These are phyloP conservation scores for Drosophila subpulchrella DNA, from an alignment of 1,140 invertebrate genomes.

Conservation along the genomic window DNA sequence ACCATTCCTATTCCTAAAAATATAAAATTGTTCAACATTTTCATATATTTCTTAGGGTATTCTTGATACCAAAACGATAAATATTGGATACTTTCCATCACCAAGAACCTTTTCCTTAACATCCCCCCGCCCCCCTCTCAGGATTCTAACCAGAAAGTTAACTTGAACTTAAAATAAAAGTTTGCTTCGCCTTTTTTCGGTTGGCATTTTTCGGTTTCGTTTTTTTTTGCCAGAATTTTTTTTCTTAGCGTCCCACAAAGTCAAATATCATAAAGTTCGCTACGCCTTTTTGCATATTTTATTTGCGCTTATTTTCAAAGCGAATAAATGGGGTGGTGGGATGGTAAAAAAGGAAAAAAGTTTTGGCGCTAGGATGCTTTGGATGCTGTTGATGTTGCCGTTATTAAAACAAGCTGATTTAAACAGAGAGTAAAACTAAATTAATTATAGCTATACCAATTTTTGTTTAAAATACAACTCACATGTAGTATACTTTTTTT, in stretches of 20 bases:
- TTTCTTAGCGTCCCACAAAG: constrained; percentile 70
- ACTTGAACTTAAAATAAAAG: constrained; percentile 82
- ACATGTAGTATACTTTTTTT: not conserved
- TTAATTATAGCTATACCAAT: not conserved
- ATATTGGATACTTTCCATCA: not conserved
- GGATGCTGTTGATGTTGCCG: constrained; percentile 36
- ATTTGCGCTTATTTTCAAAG: constrained; percentile 75
- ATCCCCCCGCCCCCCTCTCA: constrained; percentile 41
- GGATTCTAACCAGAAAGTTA: constrained; percentile 77
- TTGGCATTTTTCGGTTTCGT: constrained; percentile 40
- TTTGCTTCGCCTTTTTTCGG: constrained; percentile 56
- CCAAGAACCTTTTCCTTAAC: constrained; percentile 6
- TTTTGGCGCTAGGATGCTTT: constrained; percentile 36
- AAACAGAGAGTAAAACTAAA: not conserved
- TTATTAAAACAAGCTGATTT: constrained; percentile 26
- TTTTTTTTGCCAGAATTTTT: constrained; percentile 41
- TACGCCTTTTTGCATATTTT: constrained; percentile 83
- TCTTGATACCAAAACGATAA: not conserved
- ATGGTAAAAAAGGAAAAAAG: constrained; percentile 32
- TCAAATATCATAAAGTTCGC: constrained; percentile 82
- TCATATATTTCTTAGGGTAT: not conserved
- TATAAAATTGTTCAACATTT: no score
- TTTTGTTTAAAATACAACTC: not conserved
- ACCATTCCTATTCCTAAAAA: no score
- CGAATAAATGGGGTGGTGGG: constrained; percentile 2